Evolutionary conservation across 2,888 invertebrate species (phyloP).

Genomic region (Tryphoninae sp.): DNA sequence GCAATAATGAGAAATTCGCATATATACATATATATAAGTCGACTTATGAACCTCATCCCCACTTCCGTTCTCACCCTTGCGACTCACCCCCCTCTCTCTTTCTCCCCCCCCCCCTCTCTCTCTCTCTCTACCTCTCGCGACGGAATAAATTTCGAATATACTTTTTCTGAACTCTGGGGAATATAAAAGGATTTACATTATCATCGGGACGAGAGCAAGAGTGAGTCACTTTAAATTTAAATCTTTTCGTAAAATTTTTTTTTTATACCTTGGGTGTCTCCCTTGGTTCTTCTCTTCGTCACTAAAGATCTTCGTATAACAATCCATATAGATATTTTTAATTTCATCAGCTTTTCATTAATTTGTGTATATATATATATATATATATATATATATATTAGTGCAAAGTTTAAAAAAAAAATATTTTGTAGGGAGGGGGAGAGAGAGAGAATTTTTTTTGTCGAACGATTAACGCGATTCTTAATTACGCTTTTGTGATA

Average conservation of each 20-base stretch:
- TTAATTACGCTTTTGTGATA: slow-evolving; percentile 61
- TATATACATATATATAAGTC: slow-evolving; percentile 32
- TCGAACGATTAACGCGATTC: slow-evolving; percentile 63
- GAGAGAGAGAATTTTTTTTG: slow-evolving; percentile 13
- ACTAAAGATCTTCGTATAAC: slow-evolving; percentile 16
- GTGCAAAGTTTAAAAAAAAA: background rate
- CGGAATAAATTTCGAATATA: slow-evolving; percentile 56
- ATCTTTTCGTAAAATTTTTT: slow-evolving; percentile 48
- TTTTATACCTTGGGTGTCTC: slow-evolving; percentile 1
- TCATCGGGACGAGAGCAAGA: slow-evolving; percentile 50
- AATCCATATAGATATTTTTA: slow-evolving; percentile 8
- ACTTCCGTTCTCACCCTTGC: background rate
- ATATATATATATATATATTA: background rate
- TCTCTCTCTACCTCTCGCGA: slow-evolving; percentile 2
- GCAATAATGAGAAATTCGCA: slow-evolving; percentile 38
- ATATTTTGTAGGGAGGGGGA: background rate
- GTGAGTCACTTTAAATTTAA: slow-evolving; percentile 61
- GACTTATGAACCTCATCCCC: too few relatives aligned
- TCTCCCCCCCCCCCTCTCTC: background rate
- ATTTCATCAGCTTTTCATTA: slow-evolving; percentile 5
- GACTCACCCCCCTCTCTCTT: background rate
- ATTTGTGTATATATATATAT: slow-evolving; percentile 19
- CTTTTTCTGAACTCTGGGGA: slow-evolving; percentile 37
- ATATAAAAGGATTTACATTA: slow-evolving; percentile 58
- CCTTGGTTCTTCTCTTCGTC: slow-evolving; percentile 3